These are phyloP conservation scores for Agonum fuliginosum DNA, from an alignment of 2,888 invertebrate species.

Conservation along the genomic window DNA sequence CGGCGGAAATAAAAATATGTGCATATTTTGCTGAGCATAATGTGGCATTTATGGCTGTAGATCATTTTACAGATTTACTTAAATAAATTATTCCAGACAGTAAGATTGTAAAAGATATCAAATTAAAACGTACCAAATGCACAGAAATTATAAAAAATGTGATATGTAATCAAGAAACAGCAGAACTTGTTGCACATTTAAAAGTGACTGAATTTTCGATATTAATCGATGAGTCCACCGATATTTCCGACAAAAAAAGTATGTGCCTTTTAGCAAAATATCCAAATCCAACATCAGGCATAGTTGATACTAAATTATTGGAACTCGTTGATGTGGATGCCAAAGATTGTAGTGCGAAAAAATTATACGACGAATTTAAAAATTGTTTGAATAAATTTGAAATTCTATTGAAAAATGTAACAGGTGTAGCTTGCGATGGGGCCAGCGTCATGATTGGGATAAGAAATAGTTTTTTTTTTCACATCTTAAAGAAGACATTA, in stretches of 20 bases:
- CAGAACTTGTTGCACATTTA: constrained; percentile 42
- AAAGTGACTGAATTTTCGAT: constrained; percentile 57
- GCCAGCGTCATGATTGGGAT: neutral
- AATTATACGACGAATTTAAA: constrained; percentile 25
- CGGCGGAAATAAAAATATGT: no score
- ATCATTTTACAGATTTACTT: no score
- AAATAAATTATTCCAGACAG: no score
- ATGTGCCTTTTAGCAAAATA: constrained; percentile 57
- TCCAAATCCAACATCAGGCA: constrained; percentile 1
- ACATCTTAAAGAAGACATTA: neutral
- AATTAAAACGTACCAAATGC: constrained; percentile 57
- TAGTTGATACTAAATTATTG: constrained; percentile 41
- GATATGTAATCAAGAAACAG: constrained; percentile 43
- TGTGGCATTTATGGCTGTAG: no score
- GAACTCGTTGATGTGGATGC: constrained; percentile 24
- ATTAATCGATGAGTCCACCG: constrained; percentile 59
- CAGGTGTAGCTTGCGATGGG: neutral
- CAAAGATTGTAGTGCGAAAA: neutral
- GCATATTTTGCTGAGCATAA: no score
- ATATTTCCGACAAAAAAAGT: constrained; percentile 57
- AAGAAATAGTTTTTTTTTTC: neutral
- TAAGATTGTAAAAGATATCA: constrained; percentile 53
- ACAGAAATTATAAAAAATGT: constrained; percentile 61
- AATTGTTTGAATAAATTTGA: constrained; percentile 24
- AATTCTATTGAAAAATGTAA: constrained; percentile 34